Conservation (phyloP, 1,140 invertebrate genomes). For the Zaprionus kolodkinae region DNA sequence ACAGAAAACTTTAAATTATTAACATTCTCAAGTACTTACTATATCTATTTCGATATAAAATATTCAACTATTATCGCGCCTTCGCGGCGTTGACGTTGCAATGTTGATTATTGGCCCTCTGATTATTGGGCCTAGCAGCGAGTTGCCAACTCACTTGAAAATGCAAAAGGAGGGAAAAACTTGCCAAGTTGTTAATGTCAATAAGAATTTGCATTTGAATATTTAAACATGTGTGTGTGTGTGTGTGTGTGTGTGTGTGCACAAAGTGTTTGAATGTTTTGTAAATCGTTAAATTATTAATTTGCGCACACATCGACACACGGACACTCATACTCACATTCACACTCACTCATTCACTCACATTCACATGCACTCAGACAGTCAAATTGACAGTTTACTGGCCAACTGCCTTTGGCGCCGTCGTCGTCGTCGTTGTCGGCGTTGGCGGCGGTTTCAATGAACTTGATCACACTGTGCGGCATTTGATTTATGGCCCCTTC, state of each 20-base stretch:
- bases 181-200: slow-evolving; percentile 13
- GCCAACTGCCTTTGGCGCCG: slow-evolving; percentile 48
- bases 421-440: slow-evolving; percentile 11
- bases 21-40: too few species aligned
- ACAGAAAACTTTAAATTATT: neutral
- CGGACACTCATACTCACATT: neutral
- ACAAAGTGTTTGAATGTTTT: slow-evolving; percentile 8
- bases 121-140: neutral
- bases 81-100: neutral
- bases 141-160: slow-evolving; percentile 3
- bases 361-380: slow-evolving; percentile 10
- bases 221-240: neutral
- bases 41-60: neutral
- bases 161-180: neutral
- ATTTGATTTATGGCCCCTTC: slow-evolving; percentile 47
- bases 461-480: slow-evolving; percentile 45
- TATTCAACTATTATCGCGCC: neutral
- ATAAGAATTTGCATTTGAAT: slow-evolving; percentile 16
- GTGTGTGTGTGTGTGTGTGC: neutral
- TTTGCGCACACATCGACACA: slow-evolving; percentile 1
- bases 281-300: slow-evolving; percentile 29
- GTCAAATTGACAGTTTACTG: slow-evolving; percentile 48
- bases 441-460: slow-evolving; percentile 43
- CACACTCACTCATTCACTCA: slow-evolving; percentile 7
- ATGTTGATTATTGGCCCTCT: neutral